These are phyloP conservation scores for Thinocorus orbignyianus DNA, from an alignment of 2,113 vertebrate genomes.

Conservation along the genomic window DNA sequence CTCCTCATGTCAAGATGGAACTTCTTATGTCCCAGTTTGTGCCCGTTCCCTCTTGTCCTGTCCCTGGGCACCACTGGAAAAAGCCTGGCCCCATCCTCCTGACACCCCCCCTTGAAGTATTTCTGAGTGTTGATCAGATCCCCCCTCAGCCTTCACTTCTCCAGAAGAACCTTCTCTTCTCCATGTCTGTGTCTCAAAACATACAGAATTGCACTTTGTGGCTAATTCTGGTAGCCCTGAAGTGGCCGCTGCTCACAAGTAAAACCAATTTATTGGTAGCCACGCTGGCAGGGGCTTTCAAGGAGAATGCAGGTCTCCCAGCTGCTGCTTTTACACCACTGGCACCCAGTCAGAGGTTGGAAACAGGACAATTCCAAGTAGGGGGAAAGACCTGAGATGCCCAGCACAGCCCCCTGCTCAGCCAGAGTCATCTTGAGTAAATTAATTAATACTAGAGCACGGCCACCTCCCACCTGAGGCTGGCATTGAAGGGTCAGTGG, in stretches of 20 bases:
- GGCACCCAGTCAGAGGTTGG: not conserved
- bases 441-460: not conserved
- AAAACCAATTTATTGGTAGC: not conserved
- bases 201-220: not conserved
- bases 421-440: not conserved
- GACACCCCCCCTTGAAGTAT: no score
- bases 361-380: not conserved
- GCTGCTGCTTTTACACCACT: rapidly evolving
- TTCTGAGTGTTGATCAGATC: no score
- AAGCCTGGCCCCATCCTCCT: no score
- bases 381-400: not conserved
- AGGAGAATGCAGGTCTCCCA: not conserved
- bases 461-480: not conserved
- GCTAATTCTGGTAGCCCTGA: not conserved
- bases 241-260: not conserved
- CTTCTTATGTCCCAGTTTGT: no score
- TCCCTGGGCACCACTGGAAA: no score
- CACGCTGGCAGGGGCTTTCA: not conserved
- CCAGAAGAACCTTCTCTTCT: no score
- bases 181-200: not conserved
- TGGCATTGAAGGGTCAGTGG: not conserved
- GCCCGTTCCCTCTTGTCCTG: no score
- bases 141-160: no score
- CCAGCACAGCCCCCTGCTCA: not conserved
- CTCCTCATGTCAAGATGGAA: no score